Evolutionary conservation across 1,140 invertebrate genomes (phyloP).

Genomic region (Mylabris phalerata): DNA sequence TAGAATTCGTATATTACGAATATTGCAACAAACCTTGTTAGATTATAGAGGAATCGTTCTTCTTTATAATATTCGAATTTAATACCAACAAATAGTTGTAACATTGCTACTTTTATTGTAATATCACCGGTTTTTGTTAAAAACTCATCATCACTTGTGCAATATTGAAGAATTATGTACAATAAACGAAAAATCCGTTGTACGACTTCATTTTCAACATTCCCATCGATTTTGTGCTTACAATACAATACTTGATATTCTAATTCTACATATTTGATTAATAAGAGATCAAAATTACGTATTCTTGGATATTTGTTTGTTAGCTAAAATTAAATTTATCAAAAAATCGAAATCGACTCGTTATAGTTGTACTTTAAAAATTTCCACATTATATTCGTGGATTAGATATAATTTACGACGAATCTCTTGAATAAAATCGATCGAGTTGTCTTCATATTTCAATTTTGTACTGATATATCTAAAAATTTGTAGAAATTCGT

Average conservation of each 20-base stretch:
- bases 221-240: not conserved
- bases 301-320: constrained; percentile 5
- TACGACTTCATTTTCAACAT: not conserved
- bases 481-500: not conserved
- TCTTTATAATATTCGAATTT: not conserved
- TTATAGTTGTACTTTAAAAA: not conserved
- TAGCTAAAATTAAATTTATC: not conserved
- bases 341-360: not conserved
- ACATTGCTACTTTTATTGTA: not conserved
- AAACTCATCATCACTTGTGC: no score
- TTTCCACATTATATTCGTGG: constrained; percentile 10
- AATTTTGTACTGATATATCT: constrained; percentile 1
- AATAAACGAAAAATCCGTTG: constrained; percentile 1
- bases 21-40: not conserved
- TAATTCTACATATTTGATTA: constrained; percentile 7
- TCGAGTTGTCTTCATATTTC: constrained; percentile 2
- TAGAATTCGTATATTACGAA: no score
- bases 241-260: constrained; percentile 5
- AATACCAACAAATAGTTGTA: not conserved
- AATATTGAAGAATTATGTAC: no score
- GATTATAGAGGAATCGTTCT: constrained; percentile 3
- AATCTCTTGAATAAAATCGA: not conserved
- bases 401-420: constrained; percentile 2
- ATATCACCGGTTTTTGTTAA: not conserved
- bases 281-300: not conserved